These are phyloP conservation scores for Lasioglossum baleicum DNA, from an alignment of 1,140 invertebrate species.

Conservation along the genomic window DNA sequence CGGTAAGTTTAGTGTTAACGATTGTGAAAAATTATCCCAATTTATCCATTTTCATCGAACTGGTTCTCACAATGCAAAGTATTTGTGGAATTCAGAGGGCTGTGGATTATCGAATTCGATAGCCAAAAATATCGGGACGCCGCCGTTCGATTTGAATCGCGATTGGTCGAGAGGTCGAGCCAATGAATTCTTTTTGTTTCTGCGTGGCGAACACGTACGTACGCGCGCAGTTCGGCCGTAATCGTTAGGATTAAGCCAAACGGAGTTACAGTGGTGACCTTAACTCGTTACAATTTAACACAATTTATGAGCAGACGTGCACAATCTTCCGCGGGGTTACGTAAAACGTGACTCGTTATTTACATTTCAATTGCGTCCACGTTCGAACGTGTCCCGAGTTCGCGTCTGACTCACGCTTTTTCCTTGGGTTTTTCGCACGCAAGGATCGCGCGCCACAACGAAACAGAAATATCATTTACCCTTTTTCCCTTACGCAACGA, in stretches of 20 bases:
- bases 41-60: too few species aligned
- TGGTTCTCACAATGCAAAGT: too few species aligned
- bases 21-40: too few species aligned
- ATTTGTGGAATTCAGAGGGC: too few species aligned
- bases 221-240: background rate
- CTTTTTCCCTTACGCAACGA: too few species aligned
- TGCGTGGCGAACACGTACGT: background rate
- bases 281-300: conserved; percentile 37
- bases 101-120: too few species aligned
- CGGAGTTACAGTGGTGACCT: conserved; percentile 14
- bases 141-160: background rate
- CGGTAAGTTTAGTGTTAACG: too few species aligned
- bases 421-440: background rate
- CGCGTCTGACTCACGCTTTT: conserved; percentile 1
- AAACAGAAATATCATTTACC: too few species aligned
- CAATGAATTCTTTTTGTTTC: too few species aligned
- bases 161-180: background rate
- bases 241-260: background rate
- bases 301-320: conserved; percentile 16
- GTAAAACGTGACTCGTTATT: conserved; percentile 53
- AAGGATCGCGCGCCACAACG: too few species aligned
- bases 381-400: background rate
- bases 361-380: conserved; percentile 35
- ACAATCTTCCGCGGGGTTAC: conserved; percentile 35
- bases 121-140: too few species aligned